A percentile compares a stretch with the other conserved stretches of the same genome.
Conservation (phyloP, 1,140 invertebrate genomes). For the Pteromalus puparum region DNA sequence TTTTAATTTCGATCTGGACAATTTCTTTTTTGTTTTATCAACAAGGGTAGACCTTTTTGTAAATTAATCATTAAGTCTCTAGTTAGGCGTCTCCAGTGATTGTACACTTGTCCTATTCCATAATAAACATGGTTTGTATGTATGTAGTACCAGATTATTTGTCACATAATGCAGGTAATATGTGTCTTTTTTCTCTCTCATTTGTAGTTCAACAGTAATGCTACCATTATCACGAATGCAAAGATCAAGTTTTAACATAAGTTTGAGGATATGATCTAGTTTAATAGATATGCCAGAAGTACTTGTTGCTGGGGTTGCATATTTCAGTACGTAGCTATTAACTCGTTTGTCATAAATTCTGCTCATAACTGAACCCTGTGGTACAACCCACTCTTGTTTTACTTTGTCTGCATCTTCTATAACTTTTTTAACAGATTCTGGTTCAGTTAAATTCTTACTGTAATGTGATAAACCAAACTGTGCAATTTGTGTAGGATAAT, state of each 20-base stretch:
- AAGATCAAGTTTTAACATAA: conserved; percentile 87
- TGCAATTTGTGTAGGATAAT: conserved; percentile 98
- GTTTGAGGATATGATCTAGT: conserved; percentile 84
- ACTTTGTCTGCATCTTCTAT: conserved; percentile 86
- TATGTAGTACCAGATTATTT: conserved; percentile 82
- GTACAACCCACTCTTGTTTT: conserved; percentile 80
- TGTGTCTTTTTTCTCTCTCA: conserved; percentile 84
- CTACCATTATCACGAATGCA: conserved; percentile 86
- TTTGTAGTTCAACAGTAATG: conserved; percentile 85
- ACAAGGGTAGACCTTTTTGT: conserved; percentile 86
- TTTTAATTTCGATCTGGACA: conserved; percentile 87
- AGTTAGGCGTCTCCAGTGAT: conserved; percentile 88
- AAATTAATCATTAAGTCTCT: conserved; percentile 94
- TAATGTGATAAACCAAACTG: conserved; percentile 98
- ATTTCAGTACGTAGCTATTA: conserved; percentile 81
- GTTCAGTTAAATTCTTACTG: conserved; percentile 93
- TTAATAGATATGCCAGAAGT: conserved; percentile 82
- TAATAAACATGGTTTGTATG: conserved; percentile 88
- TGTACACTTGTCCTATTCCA: conserved; percentile 84
- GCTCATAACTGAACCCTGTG: conserved; percentile 80
- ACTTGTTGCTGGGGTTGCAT: conserved; percentile 82
- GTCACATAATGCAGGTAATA: conserved; percentile 91
- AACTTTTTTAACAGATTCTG: conserved; percentile 81
- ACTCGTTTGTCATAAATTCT: conserved; percentile 78
- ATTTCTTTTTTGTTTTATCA: conserved; percentile 81